phyloP scores from a whole-genome alignment of 2,888 invertebrate species.

The Stramonita haemastoma region DNA sequence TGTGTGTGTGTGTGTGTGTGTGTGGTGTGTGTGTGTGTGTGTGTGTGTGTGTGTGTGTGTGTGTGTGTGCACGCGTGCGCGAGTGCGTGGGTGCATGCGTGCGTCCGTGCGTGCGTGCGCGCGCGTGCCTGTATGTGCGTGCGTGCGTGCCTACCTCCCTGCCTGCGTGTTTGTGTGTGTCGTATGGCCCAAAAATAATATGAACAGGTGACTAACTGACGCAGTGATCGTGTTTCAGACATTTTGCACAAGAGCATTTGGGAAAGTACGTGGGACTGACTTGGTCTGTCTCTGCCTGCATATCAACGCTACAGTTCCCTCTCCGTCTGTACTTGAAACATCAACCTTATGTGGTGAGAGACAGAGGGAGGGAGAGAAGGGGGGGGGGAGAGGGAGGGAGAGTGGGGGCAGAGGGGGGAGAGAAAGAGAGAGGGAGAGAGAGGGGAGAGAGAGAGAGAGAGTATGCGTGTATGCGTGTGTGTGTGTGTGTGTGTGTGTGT shows the following conservation, averaged over 20 bases:
- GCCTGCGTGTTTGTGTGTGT: no score
- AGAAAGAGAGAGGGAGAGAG: no score
- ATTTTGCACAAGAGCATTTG: slow-evolving; percentile 66
- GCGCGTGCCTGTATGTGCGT: neutral
- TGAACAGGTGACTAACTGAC: no score
- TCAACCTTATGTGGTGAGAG: slow-evolving; percentile 57
- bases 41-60: neutral
- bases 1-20: no score
- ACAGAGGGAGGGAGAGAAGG: no score
- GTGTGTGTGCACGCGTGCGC: neutral
- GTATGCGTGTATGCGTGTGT: neutral
- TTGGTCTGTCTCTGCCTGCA: slow-evolving; percentile 52
- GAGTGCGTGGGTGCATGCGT: neutral
- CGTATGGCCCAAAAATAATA: no score
- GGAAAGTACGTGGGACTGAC: slow-evolving; percentile 63
- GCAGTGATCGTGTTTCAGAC: no score
- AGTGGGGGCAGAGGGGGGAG: slow-evolving; percentile 38
- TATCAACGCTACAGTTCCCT: slow-evolving; percentile 56
- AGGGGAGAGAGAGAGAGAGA: no score
- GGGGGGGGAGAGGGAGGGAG: no score
- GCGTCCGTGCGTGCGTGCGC: neutral
- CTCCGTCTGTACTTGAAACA: slow-evolving; percentile 51
- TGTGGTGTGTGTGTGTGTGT: slow-evolving; percentile 3
- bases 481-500: slow-evolving; percentile 32
- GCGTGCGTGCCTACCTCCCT: neutral